Evolutionary conservation across 2,797 vertebrate species (phyloP), one percentile per base, ranked within the genome.

Genomic region (Podarcis lilfordi): DNA sequence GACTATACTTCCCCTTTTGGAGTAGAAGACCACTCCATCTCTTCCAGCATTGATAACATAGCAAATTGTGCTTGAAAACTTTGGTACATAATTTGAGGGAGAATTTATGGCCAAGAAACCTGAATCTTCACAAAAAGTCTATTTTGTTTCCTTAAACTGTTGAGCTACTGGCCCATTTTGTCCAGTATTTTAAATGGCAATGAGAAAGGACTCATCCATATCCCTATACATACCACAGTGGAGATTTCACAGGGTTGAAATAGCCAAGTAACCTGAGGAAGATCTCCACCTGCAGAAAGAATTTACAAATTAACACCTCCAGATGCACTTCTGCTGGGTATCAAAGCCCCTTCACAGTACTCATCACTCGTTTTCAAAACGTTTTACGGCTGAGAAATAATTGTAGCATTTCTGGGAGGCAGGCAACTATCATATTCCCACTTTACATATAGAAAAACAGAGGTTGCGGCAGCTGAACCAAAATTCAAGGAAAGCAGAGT

Each of bases 391-490:
- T 43, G 88, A 91, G 43, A 78, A 79, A 5, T 93, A 92, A 93
- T 89, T 89, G 91, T 82, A 93, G 27, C 69, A 86, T 86, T 90
- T 66, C 81, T 87, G 92, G 93, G 93, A 96, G 92, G 91, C 91
- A 95, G 94, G 68, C 86, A 91, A 86, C n/a, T 88, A 92, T 94
- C 93, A 85, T 86, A 89, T 82, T 88, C 85, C 91, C 86, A 92
- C 90, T 88, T 82, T 8, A 55, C 10, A 91, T 81, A 85, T 40
- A 83, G 11, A 84, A 86, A 80, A 92, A 89, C 59, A 2, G 87
- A 95, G 80, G 89, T 89, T 68, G 88, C 79, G 87, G 72, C 72
- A 91, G 75, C 80, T 75, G 86, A 45, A 69, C 5, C 6, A 85
- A 88, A 89, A 61, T 79, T 75, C 88, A 74, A 80, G 76, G 84